Percentiles rank a stretch among this genome's conserved stretches.
These are phyloP conservation scores for Drosophila diplacantha DNA, from an alignment of 2,888 invertebrate genomes.

Conservation along the genomic window DNA sequence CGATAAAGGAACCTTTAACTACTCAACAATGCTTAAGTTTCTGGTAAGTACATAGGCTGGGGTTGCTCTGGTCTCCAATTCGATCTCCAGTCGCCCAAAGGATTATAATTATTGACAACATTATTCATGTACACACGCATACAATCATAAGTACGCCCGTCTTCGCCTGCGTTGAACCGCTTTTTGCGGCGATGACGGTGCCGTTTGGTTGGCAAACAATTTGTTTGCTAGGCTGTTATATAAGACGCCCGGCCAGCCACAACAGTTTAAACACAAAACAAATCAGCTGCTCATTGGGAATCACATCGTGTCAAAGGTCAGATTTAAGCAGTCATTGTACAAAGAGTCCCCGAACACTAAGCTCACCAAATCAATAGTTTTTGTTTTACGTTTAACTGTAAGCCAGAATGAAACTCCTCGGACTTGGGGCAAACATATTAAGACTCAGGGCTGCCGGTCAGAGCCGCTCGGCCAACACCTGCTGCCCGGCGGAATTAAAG, in stretches of 20 bases:
- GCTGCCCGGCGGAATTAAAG: conserved; percentile 14
- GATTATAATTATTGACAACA: neutral
- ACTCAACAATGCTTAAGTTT: conserved; percentile 75
- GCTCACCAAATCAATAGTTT: conserved; percentile 16
- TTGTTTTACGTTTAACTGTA: conserved; percentile 3
- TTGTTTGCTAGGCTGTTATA: conserved; percentile 13
- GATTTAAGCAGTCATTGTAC: neutral
- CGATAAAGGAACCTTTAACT: conserved; percentile 53
- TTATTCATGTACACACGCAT: neutral
- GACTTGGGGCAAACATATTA: conserved; percentile 35
- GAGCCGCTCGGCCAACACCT: conserved; percentile 14
- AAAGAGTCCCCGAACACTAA: conserved; percentile 1
- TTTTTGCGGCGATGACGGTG: conserved; percentile 58
- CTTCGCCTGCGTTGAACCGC: neutral
- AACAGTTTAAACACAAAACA: neutral
- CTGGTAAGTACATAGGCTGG: conserved; percentile 61
- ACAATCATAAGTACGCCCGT: neutral
- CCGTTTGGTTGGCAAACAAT: neutral
- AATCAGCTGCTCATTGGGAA: conserved; percentile 9
- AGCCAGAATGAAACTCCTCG: conserved; percentile 53
- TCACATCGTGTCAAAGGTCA: neutral
- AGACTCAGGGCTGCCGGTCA: conserved; percentile 14
- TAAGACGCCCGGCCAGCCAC: neutral
- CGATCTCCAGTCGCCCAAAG: neutral
- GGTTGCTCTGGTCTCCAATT: neutral